Base-by-base conservation (phyloP, 2,888 invertebrate genomes). In the Malthinus seriepunctatus region DNA sequence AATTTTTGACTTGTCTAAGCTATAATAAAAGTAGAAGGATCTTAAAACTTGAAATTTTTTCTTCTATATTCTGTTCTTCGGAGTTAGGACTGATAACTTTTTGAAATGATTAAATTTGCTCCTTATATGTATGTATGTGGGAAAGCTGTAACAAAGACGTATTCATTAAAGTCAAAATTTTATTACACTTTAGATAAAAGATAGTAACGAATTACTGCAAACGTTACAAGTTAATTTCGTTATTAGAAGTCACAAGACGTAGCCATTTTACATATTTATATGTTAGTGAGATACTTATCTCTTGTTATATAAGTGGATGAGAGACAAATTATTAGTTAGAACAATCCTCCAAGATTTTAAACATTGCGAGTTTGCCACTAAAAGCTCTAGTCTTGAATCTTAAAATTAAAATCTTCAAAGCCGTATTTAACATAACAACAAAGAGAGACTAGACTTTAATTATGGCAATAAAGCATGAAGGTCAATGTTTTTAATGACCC, bases 381-480 rank as follows among this genome's bases (percentile, higher is more conserved):
- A 23, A 23, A 23, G 3, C 3, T 47, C 50, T 38, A 45, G 51
- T 61, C 50, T 56, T 42, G 39, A 52, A 37, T 52, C 56, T 51
- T 56, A 61, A 63, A 63, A 64, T 57, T 62, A 59, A 56, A 64
- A 64, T 57, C 64, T 50, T 60, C 53, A 51, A 51, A 53, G 54
- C 56, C 56, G 54, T 64, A 62, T 57, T 64, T 64, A 63, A 62
- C 63, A 65, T 65, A 61, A 63, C 56, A 58, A 23, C 5, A 23
- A 23, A 5, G n/a, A n/a, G n/a, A n/a, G n/a, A n/a, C n/a, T n/a
- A n/a, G n/a, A n/a, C n/a, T n/a, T n/a, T n/a, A n/a, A n/a, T n/a
- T n/a, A n/a, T n/a, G n/a, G n/a, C n/a, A n/a, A n/a, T n/a, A n/a
- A n/a, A n/a, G n/a, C n/a, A n/a, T n/a, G n/a, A n/a, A n/a, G n/a